Base-by-base conservation (phyloP, 2,888 invertebrate genomes). In the Strigamia crassipes region DNA sequence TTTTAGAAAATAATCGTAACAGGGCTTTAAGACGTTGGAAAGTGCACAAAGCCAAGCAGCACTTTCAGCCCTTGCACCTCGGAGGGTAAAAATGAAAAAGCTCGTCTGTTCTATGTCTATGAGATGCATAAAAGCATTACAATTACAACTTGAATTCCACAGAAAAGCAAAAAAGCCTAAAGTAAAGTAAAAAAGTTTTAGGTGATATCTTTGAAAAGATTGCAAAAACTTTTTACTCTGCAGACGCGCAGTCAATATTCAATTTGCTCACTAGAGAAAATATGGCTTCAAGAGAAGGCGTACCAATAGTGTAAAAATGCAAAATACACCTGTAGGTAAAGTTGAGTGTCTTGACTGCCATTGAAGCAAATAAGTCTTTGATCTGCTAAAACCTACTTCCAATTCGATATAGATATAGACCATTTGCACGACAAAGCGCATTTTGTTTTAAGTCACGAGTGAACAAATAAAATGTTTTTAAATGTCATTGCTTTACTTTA, bases 251-350 rank as follows among this genome's bases (percentile, higher is more conserved):
- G 27, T 73, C 73, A 73, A 73, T 73, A 73, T 73, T 73, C 73
- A 73, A 73, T 73, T 73, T 73, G 12, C 73, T 15, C 73, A 73
- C 73, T 73, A 27, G 27, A 73, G 73, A 15, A 73, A 73, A 73
- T 73, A 73, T 73, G 73, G 73, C 73, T 73, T 73, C 15, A n/a
- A 31, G 73, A 31, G 27, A 73, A 73, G 27, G 27, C 27, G 38
- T 38, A 38, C 38, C 38, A 3, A 27, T 73, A 27, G 73, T 73
- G 73, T 31, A 73, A 73, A 73, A 73, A 73, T 73, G 73, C 73
- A 73, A 73, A 73, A 73, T 73, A 73, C 73, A 73, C 73, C 73
- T 73, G 73, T 73, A 73, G 73, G 73, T 73, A n/a, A 73, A 27
- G 51, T 27, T 23, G 23, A 21, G 18, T 73, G 73, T 73, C 73